Base-by-base conservation (phyloP, 2,888 invertebrate genomes). In the Onthophagus sagittarius region DNA sequence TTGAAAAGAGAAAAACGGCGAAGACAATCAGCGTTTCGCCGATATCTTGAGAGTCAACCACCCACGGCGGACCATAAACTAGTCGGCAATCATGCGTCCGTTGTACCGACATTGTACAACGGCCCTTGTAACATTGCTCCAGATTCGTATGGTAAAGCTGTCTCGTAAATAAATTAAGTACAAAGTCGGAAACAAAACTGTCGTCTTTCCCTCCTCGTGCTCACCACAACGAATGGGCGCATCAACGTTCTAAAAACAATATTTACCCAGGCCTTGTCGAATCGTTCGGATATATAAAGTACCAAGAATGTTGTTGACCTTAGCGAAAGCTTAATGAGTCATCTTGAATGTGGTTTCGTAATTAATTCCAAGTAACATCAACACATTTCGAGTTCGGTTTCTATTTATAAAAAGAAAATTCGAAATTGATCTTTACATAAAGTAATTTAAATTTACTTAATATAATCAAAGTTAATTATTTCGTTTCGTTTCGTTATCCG, bases 11-110 rank as follows among this genome's bases (percentile, higher is more conserved):
- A 77, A 77, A 67, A 75, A 76, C 75, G 62, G 75, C 75, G 71
- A 72, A 75, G 72, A 77, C 77, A 75, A 76, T 75, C 76, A 75
- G 75, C 74, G 74, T 76, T 69, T 73, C 74, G 69, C 74, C 75
- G 73, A 70, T 67, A 77, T 77, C 77, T 53, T 11, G 74, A 76
- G 73, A 77, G 76, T 75, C 70, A 77, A 77, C 80, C 80, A 80
- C 80, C 80, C 80, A 80, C 80, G 72, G 78, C 77, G 80, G 72
- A 72, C 76, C 79, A 80, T 80, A 80, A 79, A 80, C 78, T 75
- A 80, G 76, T 77, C 79, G 78, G 79, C 78, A 80, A 80, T 80
- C 80, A 79, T 79, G 78, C 77, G 77, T 76, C 77, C 75, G 78
- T 78, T 79, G 79, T 80, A 79, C 79, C 75, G 75, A 76, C 76